Evolutionary conservation across 1,140 invertebrate genomes (phyloP), one percentile per base, ranked within the genome.

Genomic region (Ectropis grisescens): DNA sequence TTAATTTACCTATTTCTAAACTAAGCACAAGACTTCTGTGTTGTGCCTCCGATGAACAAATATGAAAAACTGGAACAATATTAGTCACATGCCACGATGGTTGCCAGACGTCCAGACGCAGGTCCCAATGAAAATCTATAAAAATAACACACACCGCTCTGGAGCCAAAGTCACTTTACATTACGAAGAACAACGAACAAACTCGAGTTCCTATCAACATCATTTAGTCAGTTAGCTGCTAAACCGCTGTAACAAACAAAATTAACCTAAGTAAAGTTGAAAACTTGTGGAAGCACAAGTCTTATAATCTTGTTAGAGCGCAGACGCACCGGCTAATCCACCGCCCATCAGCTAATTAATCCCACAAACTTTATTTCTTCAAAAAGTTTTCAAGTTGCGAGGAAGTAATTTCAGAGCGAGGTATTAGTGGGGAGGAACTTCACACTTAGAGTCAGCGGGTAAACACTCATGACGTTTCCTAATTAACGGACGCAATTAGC

Each of bases 401-500:
- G 62, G 70, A 75, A 78, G 67, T 74, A 74, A 71, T 72, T 71
- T 78, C 59, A 66, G 66, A 65, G 59, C 53, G 38, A 58, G 39
- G 58, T 66, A 65, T 70, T 68, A 70, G 64, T 48, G 51, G 53
- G 54, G 54, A 51, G 47, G 59, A 76, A 80, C 75, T 80, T 80
- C 75, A 80, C 75, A 80, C 75, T 78, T 75, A 76, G 69, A 19
- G 65, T 64, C 61, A 62, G 65, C 72, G 56, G 52, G 70, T 80
- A 80, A 80, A 80, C 72, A 80, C 75, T 80, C 70, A 78, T 78
- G 75, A 78, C 75, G 75, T 75, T 71, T 74, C 70, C 62, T 80
- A 80, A 80, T 80, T 80, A 80, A 78, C 72, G 68, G 65, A 75
- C 75, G 72, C 72, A 80, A 80, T 80, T 80, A 80, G 75, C 62